Conservation (phyloP, 2,113 vertebrate species). For the Columba janthina region DNA sequence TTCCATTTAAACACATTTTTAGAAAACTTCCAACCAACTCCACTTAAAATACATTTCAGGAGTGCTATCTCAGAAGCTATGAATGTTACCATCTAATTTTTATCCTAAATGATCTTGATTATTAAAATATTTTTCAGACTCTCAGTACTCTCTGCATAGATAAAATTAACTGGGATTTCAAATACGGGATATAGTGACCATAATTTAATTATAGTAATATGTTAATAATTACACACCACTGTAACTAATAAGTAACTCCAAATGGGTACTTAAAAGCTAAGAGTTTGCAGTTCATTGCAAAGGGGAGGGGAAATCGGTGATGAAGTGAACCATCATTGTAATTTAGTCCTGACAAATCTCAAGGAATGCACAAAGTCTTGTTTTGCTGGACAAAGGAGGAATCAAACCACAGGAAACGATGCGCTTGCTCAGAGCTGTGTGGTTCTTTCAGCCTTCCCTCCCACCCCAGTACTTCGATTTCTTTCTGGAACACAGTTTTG, state of each 20-base stretch:
- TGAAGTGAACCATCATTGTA: not conserved
- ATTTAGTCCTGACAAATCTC: not conserved
- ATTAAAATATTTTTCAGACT: not conserved
- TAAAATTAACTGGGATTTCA: not conserved
- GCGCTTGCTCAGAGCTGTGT: not conserved
- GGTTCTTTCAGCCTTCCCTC: not conserved
- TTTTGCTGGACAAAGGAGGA: not conserved
- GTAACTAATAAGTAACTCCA: not conserved
- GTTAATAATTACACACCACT: not conserved
- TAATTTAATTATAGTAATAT: not conserved
- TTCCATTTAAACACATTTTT: constrained; percentile 19
- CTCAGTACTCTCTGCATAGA: not conserved
- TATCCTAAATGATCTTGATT: not conserved
- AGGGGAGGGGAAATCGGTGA: not conserved
- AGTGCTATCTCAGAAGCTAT: not conserved
- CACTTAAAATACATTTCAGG: not conserved
- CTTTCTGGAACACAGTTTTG: not conserved
- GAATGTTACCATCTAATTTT: not conserved
- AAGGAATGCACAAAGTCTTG: not conserved
- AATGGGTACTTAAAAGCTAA: not conserved
- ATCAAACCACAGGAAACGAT: not conserved
- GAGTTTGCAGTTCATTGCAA: not conserved
- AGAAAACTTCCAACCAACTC: not conserved
- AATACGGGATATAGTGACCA: not conserved
- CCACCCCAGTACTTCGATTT: not conserved